Conservation (phyloP, 2,113 vertebrate genomes). For the Pan paniscus region DNA sequence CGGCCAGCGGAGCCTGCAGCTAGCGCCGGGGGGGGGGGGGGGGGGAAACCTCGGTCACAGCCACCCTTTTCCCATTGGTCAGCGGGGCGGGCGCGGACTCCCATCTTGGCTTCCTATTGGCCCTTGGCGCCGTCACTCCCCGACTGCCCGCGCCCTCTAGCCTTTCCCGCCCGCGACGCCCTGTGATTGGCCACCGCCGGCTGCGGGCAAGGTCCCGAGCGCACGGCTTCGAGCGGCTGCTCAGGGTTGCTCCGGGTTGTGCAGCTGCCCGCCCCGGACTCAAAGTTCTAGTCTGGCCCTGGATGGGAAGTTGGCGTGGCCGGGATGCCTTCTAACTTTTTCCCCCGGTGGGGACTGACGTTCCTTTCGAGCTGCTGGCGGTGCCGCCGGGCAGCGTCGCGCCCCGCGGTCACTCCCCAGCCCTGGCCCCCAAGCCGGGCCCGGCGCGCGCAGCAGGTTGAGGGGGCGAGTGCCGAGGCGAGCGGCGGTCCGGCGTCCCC, state of each 20-base stretch:
- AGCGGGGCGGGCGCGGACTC: conserved; percentile 39
- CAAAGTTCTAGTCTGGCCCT: conserved; percentile 42
- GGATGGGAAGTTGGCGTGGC: background rate
- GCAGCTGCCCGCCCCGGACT: background rate
- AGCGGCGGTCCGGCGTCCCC: background rate
- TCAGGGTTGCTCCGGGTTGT: background rate
- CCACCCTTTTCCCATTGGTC: background rate
- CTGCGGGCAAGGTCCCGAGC: background rate
- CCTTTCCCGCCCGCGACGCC: background rate
- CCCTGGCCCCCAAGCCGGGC: background rate
- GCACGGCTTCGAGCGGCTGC: background rate
- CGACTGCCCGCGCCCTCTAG: background rate
- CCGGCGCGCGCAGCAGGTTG: background rate
- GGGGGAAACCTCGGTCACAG: conserved; percentile 32
- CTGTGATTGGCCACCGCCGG: conserved; percentile 73
- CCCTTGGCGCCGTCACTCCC: background rate
- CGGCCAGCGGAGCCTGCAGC: conserved; percentile 26
- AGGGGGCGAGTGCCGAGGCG: background rate
- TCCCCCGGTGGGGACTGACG: background rate
- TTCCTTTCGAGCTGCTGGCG: background rate
- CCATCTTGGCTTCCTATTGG: conserved; percentile 64
- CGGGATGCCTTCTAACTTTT: conserved; percentile 34
- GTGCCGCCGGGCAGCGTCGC: background rate
- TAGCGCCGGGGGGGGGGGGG: background rate
- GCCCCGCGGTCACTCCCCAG: background rate